Percentiles rank a stretch among this genome's conserved stretches.
Conservation (phyloP, 2,113 vertebrate species). For the Larimichthys crocea region DNA sequence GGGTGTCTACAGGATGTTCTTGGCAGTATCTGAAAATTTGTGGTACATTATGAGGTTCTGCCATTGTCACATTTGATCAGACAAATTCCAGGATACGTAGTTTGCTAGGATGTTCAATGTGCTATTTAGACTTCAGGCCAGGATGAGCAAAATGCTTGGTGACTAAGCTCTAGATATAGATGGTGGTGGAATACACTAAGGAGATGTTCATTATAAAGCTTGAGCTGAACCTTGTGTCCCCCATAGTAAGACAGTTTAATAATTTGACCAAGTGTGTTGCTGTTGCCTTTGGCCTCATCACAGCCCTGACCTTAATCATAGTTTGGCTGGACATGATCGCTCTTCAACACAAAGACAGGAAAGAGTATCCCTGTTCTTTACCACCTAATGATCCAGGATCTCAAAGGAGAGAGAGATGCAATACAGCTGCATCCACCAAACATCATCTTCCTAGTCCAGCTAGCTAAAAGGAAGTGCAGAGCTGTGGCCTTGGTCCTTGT, state of each 20-base stretch:
- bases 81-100: neutral
- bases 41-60: neutral
- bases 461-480: slow-evolving; percentile 14
- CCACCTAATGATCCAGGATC: neutral
- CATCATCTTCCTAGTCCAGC: slow-evolving; percentile 1
- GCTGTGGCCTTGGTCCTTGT: slow-evolving; percentile 4
- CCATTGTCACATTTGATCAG: slow-evolving; percentile 14
- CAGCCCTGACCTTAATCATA: slow-evolving; percentile 3
- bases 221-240: neutral
- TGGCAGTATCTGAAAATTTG: slow-evolving; percentile 10
- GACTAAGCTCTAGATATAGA: neutral
- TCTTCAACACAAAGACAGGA: neutral
- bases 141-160: neutral
- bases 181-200: neutral
- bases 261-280: slow-evolving; percentile 3
- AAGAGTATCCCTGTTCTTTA: neutral
- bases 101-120: neutral
- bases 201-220: slow-evolving; percentile 7
- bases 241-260: neutral
- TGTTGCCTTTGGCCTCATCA: neutral
- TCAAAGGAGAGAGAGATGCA: slow-evolving; percentile 7
- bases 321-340: neutral
- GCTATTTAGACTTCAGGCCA: neutral
- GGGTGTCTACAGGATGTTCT: neutral
- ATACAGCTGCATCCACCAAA: slow-evolving; percentile 10